Base-by-base conservation (phyloP, 1,140 invertebrate species). In the Tenebrio molitor region DNA sequence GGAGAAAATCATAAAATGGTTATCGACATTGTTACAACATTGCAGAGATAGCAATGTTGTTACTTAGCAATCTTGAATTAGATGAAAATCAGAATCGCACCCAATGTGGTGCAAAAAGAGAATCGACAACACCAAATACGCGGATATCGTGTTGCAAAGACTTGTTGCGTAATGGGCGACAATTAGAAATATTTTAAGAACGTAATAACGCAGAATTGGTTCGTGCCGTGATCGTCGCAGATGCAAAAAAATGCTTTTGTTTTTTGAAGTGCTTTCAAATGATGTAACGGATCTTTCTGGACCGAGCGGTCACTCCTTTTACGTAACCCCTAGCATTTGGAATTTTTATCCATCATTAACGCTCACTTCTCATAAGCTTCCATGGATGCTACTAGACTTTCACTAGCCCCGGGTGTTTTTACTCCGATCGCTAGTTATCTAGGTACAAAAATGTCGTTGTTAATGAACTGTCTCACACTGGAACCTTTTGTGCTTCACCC, bases 351-450 rank as follows among this genome's bases (percentile, higher is more conserved):
- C 50, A 58, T 58, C 50, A 29, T 58, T 29, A 29, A 58, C 50
- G 50, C 50, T 58, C 50, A 58, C 50, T 53, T 53, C 46, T 58
- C 50, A 58, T 58, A 58, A 58, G 50, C 50, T 58, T 50, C 50
- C 23, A 58, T 29, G 29, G 50, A 58, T 29, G 50, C 50, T 58
- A 29, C 50, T 14, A 29, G 50, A 58, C 50, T 58, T 58, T 58
- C 50, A 58, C 50, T 58, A 58, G 50, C 50, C 50, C 21, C 50
- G 50, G 50, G 50, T 29, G 10, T 58, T 58, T 29, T 58, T 58
- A 58, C 21, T 25, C 50, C 23, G 12, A 58, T 58, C 50, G 23
- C 50, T 58, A 29, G 50, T 58, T 58, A 58, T 58, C 50, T 65
- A 41, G 34, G 19, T 33, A 19, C 16, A 42, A 65, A 44, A 42